phyloP scores from a whole-genome alignment of 2,113 vertebrate species.

The Bettongia penicillata region DNA sequence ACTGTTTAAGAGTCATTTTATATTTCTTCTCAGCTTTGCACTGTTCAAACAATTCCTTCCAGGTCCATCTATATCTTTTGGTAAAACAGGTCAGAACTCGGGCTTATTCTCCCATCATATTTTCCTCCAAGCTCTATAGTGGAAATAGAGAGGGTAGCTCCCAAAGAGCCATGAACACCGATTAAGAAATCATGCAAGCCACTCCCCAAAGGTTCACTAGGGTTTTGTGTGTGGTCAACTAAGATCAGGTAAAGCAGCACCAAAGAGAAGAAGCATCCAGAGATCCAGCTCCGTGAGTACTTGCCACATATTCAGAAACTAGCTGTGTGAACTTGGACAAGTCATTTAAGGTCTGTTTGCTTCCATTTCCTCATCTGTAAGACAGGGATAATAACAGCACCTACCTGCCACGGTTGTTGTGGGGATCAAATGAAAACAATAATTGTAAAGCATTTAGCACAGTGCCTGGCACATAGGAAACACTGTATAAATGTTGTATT shows the following conservation, averaged over 20 bases:
- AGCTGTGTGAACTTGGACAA: no score
- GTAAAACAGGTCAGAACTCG: not conserved
- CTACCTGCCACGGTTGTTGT: no score
- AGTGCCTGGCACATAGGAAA: no score
- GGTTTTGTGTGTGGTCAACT: not conserved
- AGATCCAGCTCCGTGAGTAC: not conserved
- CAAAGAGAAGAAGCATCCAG: not conserved
- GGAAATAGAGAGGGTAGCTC: not conserved
- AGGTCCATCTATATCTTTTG: not conserved
- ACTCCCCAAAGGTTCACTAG: not conserved
- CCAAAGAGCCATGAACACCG: not conserved
- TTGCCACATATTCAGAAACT: no score
- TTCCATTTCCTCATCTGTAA: no score
- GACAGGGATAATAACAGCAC: no score
- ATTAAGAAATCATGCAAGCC: not conserved
- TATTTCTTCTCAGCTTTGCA: not conserved
- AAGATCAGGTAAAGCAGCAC: not conserved
- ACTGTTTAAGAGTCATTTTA: not conserved
- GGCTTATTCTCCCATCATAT: not conserved
- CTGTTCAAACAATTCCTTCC: not conserved
- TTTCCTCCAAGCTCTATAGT: not conserved
- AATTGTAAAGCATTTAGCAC: no score
- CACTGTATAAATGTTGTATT: no score
- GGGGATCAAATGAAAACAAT: no score
- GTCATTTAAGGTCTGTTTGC: no score